A percentile compares a stretch with the other conserved stretches of the same genome.
These are phyloP conservation scores for Daktulosphaira vitifoliae DNA, from an alignment of 1,140 invertebrate genomes.

Conservation along the genomic window DNA sequence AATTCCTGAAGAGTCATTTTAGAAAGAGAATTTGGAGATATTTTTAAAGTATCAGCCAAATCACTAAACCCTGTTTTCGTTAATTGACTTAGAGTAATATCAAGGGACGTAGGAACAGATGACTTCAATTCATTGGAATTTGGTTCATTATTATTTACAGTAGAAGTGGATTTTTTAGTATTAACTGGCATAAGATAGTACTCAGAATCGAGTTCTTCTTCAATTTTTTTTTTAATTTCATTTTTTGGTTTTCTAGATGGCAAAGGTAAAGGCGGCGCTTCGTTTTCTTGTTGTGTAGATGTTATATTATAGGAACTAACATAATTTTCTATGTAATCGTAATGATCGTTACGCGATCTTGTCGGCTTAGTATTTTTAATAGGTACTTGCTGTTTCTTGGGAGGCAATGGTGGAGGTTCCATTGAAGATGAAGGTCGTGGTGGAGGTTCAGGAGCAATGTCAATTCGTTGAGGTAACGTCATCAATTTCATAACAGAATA, in stretches of 20 bases:
- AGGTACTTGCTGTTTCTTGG: slow-evolving; percentile 58
- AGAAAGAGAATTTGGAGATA: slow-evolving; percentile 65
- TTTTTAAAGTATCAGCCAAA: slow-evolving; percentile 61
- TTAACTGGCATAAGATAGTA: slow-evolving; percentile 49
- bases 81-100: slow-evolving; percentile 71
- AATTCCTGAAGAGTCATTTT: slow-evolving; percentile 75
- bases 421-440: slow-evolving; percentile 54
- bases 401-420: slow-evolving; percentile 72
- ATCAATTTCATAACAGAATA: slow-evolving; percentile 29
- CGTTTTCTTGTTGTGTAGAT: slow-evolving; percentile 17
- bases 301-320: slow-evolving; percentile 40
- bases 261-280: slow-evolving; percentile 51
- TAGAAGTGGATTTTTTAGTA: slow-evolving; percentile 29
- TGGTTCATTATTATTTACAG: no score
- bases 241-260: slow-evolving; percentile 52
- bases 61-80: slow-evolving; percentile 71
- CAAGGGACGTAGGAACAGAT: slow-evolving; percentile 43
- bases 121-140: slow-evolving; percentile 25
- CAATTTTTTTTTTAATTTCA: slow-evolving; percentile 9
- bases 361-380: slow-evolving; percentile 52
- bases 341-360: slow-evolving; percentile 54
- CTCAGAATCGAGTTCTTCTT: slow-evolving; percentile 47
- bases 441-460: slow-evolving; percentile 53
- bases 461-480: slow-evolving; percentile 24
- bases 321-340: slow-evolving; percentile 54